These are phyloP conservation scores for Hemibagrus wyckioides DNA, from an alignment of 2,113 vertebrate species.

Conservation along the genomic window DNA sequence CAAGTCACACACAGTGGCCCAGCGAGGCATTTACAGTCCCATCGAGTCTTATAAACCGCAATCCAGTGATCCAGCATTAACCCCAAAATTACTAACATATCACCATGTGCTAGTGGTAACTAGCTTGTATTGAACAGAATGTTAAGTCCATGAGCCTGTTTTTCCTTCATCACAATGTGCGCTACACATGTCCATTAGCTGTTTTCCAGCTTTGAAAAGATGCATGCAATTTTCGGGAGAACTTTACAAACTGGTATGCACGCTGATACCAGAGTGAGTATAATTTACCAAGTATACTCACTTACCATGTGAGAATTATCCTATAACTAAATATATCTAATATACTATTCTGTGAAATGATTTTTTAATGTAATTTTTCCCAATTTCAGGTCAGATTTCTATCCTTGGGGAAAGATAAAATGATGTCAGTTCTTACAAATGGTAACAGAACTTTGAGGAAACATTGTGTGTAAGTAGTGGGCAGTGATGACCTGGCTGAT, in stretches of 20 bases:
- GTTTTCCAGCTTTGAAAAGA: background rate
- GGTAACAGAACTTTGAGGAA: constrained; percentile 34
- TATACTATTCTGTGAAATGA: background rate
- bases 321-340: background rate
- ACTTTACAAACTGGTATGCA: too few relatives aligned
- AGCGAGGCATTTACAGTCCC: constrained; percentile 66
- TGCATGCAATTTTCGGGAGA: background rate
- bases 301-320: too few relatives aligned
- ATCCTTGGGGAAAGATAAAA: constrained; percentile 11
- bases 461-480: constrained; percentile 45
- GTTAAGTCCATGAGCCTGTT: constrained; percentile 44
- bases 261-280: too few relatives aligned
- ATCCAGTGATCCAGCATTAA: constrained; percentile 62
- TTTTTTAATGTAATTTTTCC: background rate
- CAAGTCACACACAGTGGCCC: constrained; percentile 68
- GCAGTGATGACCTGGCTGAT: constrained; percentile 51
- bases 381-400: constrained; percentile 30
- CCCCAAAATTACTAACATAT: constrained; percentile 59
- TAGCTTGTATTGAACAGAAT: constrained; percentile 40
- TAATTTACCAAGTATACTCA: too few relatives aligned
- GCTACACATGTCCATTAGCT: constrained; percentile 6
- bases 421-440: constrained; percentile 30
- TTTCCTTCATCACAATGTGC: constrained; percentile 31
- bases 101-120: constrained; percentile 64
- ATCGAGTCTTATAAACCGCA: constrained; percentile 54